Conservation (phyloP, 2,113 vertebrate genomes). For the Platanista minor region DNA sequence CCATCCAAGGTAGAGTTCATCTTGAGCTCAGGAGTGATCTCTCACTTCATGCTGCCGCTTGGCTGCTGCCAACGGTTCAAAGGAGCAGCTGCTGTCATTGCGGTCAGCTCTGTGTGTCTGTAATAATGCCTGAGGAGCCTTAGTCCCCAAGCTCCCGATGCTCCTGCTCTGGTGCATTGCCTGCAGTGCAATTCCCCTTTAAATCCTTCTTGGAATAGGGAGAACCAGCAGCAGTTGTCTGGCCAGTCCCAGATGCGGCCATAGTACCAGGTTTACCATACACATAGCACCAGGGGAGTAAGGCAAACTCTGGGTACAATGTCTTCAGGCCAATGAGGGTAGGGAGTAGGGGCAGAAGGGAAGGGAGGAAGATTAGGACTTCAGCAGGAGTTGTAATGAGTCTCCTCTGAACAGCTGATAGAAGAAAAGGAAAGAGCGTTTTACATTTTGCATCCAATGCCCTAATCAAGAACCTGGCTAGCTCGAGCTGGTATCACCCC, state of each 20-base stretch:
- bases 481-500: constrained; percentile 1
- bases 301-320: constrained; percentile 68
- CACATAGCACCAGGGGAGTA: constrained; percentile 52
- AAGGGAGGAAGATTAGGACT: constrained; percentile 74
- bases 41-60: constrained; percentile 78
- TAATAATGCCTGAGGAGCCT: constrained; percentile 76
- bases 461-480: constrained; percentile 57
- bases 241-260: constrained; percentile 67
- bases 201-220: constrained; percentile 67
- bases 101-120: constrained; percentile 68
- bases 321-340: constrained; percentile 70
- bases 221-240: constrained; percentile 71
- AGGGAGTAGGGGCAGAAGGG: constrained; percentile 58
- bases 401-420: constrained; percentile 81
- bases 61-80: constrained; percentile 79
- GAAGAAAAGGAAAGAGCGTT: constrained; percentile 81
- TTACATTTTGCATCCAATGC: constrained; percentile 67
- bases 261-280: constrained; percentile 65
- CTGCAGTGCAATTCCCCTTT: constrained; percentile 77
- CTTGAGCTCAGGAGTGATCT: constrained; percentile 82
- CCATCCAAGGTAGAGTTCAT: constrained; percentile 94
- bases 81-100: constrained; percentile 81
- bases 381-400: constrained; percentile 75
- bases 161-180: constrained; percentile 77
- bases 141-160: constrained; percentile 72